phyloP scores from a whole-genome alignment of 1,140 invertebrate genomes.

The Scylla paramamosain region DNA sequence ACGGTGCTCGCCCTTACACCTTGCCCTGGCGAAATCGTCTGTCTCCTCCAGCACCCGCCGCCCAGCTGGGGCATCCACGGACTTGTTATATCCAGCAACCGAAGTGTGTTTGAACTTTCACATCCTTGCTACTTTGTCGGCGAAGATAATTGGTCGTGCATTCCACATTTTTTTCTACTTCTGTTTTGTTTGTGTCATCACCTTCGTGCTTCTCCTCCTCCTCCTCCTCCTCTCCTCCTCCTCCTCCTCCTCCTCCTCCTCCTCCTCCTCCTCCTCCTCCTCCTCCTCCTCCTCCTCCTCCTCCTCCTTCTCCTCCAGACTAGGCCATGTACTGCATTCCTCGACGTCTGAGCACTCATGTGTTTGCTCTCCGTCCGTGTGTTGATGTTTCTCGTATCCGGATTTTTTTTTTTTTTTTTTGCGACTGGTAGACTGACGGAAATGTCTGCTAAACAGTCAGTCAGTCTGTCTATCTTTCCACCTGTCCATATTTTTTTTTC shows the following conservation, averaged over 20 bases:
- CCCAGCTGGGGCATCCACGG: too few species aligned
- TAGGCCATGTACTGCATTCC: constrained; percentile 10
- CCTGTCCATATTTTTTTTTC: too few species aligned
- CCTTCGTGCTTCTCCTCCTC: background rate
- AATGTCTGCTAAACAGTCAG: background rate
- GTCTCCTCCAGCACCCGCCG: too few species aligned
- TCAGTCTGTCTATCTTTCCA: background rate
- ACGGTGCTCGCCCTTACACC: background rate
- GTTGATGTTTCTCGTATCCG: background rate
- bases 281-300: too few species aligned
- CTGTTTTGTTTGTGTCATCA: background rate
- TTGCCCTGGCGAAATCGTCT: too few species aligned
- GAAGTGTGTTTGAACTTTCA: background rate
- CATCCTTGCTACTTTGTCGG: background rate
- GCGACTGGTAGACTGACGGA: background rate
- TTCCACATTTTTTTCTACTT: background rate
- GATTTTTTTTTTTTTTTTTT: background rate
- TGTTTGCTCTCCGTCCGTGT: background rate
- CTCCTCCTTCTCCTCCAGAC: background rate
- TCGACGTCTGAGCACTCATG: background rate
- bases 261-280: background rate
- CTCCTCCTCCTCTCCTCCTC: background rate
- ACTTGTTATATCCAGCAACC: too few species aligned
- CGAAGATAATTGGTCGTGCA: background rate
- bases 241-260: background rate